A percentile compares a stretch with the other conserved stretches of the same genome.
Evolutionary conservation across 1,140 invertebrate species (phyloP).

Genomic region (Armadillidium nasatum): DNA sequence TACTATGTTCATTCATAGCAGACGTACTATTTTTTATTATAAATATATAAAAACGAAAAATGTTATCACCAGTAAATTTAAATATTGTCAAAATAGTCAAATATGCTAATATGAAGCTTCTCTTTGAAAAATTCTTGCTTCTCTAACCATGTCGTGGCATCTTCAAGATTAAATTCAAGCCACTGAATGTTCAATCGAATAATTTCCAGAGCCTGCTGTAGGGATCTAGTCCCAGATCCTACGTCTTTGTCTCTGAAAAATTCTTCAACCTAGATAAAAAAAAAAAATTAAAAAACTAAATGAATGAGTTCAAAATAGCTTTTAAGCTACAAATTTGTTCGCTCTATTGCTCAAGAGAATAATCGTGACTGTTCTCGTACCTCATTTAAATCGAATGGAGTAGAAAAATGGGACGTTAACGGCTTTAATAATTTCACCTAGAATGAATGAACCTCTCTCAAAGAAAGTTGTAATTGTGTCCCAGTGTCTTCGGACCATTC

Average conservation of each 20-base stretch:
- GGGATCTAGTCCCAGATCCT: slow-evolving; percentile 61
- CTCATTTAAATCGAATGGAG: slow-evolving; percentile 67
- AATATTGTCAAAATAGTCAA: not conserved
- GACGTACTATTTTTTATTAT: not conserved
- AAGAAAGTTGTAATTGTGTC: slow-evolving; percentile 60
- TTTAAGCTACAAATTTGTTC: not conserved
- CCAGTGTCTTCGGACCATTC: slow-evolving; percentile 71
- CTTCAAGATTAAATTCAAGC: slow-evolving; percentile 62
- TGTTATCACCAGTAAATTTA: not conserved
- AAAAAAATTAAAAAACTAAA: not conserved
- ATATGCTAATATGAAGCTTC: not conserved
- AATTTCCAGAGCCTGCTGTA: slow-evolving; percentile 69
- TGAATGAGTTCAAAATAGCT: not conserved
- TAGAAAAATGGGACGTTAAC: slow-evolving; percentile 65
- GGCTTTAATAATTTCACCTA: slow-evolving; percentile 64
- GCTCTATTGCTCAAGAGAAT: no score
- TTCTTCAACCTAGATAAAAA: slow-evolving; percentile 57
- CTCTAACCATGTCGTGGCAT: slow-evolving; percentile 59
- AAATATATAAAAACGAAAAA: not conserved
- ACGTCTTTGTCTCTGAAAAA: slow-evolving; percentile 65
- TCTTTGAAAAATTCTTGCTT: slow-evolving; percentile 46
- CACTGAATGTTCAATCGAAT: slow-evolving; percentile 73
- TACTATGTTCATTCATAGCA: not conserved
- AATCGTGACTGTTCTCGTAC: slow-evolving; percentile 49
- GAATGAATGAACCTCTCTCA: slow-evolving; percentile 63